These are phyloP conservation scores for Phalloptychus januarius DNA, from an alignment of 2,797 vertebrate genomes.

Conservation along the genomic window DNA sequence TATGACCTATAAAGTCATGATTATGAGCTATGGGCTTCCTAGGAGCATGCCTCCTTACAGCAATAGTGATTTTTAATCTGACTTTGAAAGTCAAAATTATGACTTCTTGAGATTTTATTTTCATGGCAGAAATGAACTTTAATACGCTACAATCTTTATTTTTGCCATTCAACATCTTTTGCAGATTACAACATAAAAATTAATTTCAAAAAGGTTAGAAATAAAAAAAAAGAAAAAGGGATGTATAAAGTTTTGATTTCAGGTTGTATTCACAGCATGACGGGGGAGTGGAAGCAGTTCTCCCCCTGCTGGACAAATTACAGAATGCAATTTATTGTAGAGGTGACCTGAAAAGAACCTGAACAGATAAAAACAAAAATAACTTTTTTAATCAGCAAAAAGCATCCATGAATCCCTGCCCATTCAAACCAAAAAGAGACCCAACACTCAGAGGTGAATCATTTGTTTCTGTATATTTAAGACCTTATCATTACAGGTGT, in stretches of 20 bases:
- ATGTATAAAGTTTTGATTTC: not conserved
- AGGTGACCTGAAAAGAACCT: not conserved
- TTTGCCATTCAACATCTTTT: not conserved
- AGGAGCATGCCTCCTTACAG: no score
- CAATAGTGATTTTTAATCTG: no score
- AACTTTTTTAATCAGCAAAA: not conserved
- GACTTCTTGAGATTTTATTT: no score
- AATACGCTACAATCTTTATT: not conserved
- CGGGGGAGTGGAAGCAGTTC: not conserved
- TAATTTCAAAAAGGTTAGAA: not conserved
- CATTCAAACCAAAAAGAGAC: slow-evolving; percentile 12
- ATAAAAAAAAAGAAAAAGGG: not conserved
- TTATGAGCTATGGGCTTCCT: no score
- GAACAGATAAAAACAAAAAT: not conserved
- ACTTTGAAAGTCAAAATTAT: no score
- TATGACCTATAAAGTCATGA: no score
- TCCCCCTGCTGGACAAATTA: slow-evolving; percentile 52
- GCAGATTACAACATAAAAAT: not conserved
- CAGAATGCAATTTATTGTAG: not conserved
- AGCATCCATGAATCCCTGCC: not conserved
- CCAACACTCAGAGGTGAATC: slow-evolving; percentile 27
- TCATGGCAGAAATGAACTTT: no score
- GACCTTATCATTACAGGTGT: slow-evolving; percentile 60
- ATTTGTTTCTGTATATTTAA: slow-evolving; percentile 60
- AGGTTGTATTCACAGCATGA: not conserved